These are phyloP conservation scores for Andrena praecox DNA, from an alignment of 2,888 invertebrate genomes.

Conservation along the genomic window DNA sequence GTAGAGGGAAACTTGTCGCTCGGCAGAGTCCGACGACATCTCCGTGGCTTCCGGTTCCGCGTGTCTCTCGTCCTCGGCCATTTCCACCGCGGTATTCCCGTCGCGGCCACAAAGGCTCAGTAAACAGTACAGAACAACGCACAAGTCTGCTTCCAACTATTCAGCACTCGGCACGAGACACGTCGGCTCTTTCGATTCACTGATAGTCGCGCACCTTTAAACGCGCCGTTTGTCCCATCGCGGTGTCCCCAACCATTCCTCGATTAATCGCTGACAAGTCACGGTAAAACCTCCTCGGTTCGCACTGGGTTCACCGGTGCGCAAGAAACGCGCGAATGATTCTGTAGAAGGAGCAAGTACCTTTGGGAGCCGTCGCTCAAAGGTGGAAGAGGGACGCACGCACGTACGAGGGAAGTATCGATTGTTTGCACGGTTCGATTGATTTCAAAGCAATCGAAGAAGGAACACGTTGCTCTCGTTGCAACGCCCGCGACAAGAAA, in stretches of 20 bases:
- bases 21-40: constrained; percentile 44
- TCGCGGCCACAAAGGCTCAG: constrained; percentile 73
- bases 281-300: not conserved
- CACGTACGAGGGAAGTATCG: not conserved
- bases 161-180: constrained; percentile 11
- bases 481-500: not conserved
- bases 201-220: not conserved
- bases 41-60: constrained; percentile 42
- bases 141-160: constrained; percentile 58
- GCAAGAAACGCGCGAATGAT: not conserved
- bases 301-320: not conserved
- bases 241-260: not conserved
- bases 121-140: constrained; percentile 76
- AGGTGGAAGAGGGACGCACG: not conserved
- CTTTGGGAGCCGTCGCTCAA: not conserved
- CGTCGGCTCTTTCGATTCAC: not conserved
- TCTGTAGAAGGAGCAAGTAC: not conserved
- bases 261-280: not conserved
- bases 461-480: not conserved
- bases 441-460: constrained; percentile 10
- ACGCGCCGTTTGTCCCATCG: constrained; percentile 11
- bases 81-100: constrained; percentile 62
- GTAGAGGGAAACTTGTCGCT: constrained; percentile 49
- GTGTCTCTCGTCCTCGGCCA: constrained; percentile 75
- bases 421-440: constrained; percentile 21